A percentile compares a stretch with the other conserved stretches of the same genome.
These are phyloP conservation scores for Lottia gigantea DNA, from an alignment of 2,888 invertebrate genomes.

Conservation along the genomic window DNA sequence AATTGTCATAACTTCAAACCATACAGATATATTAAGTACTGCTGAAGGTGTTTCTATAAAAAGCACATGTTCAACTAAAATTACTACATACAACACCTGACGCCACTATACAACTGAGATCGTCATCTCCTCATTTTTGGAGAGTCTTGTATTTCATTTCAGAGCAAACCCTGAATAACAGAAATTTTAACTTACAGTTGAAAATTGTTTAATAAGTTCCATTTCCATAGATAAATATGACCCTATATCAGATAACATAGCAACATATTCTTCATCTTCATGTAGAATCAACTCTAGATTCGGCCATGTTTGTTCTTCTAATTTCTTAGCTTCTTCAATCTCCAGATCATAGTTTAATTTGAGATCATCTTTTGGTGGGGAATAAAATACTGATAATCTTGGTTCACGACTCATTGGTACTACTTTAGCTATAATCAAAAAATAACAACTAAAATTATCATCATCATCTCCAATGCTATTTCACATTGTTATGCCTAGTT, in stretches of 20 bases:
- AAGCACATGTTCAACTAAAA: too few relatives aligned
- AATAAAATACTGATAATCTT: conserved; percentile 60
- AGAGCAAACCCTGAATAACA: background rate
- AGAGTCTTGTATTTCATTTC: too few relatives aligned
- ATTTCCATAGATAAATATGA: conserved; percentile 54
- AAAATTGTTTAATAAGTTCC: conserved; percentile 53
- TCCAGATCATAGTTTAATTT: conserved; percentile 59
- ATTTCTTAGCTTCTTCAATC: conserved; percentile 51
- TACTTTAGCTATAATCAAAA: conserved; percentile 48
- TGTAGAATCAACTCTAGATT: conserved; percentile 61
- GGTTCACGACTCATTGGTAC: conserved; percentile 61
- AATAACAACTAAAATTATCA: too few relatives aligned
- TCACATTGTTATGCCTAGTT: too few relatives aligned
- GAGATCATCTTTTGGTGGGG: conserved; percentile 59
- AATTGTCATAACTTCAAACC: too few relatives aligned
- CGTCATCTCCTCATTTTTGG: too few relatives aligned
- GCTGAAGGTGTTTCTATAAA: too few relatives aligned
- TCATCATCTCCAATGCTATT: too few relatives aligned
- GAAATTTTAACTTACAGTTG: conserved; percentile 38
- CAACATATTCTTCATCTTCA: conserved; percentile 61
- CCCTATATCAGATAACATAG: conserved; percentile 49
- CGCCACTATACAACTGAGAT: too few relatives aligned
- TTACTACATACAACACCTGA: too few relatives aligned
- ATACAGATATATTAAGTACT: too few relatives aligned
- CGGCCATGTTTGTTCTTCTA: conserved; percentile 58